Percentiles rank a stretch among this genome's conserved stretches.
These are phyloP conservation scores for Tachina lurida DNA, from an alignment of 2,888 invertebrate species.

Conservation along the genomic window DNA sequence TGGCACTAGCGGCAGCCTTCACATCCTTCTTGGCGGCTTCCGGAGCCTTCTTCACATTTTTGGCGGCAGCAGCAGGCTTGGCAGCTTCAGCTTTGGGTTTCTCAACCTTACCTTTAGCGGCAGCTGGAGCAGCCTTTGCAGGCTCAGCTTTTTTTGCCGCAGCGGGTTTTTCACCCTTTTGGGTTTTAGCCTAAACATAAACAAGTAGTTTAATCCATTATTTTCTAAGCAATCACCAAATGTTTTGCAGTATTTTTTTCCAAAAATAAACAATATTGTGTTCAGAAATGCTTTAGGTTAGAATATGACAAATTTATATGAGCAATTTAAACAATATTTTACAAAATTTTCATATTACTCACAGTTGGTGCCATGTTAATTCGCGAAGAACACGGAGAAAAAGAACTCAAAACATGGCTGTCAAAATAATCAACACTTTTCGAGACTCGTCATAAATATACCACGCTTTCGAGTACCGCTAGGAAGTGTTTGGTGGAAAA, in stretches of 20 bases:
- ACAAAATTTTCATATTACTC: conserved; percentile 75
- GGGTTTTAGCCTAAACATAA: conserved; percentile 80
- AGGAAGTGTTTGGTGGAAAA: conserved; percentile 39
- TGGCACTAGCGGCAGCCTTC: conserved; percentile 82
- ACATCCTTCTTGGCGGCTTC: conserved; percentile 81
- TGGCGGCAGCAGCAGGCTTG: conserved; percentile 80
- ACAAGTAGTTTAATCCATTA: conserved; percentile 50
- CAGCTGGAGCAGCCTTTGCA: conserved; percentile 76
- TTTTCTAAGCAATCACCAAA: conserved; percentile 57
- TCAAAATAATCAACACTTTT: conserved; percentile 64
- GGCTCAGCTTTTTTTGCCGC: conserved; percentile 81
- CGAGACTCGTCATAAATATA: conserved; percentile 48
- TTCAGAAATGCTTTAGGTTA: background rate
- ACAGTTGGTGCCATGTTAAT: conserved; percentile 83
- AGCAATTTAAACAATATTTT: conserved; percentile 47
- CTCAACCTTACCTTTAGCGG: conserved; percentile 82
- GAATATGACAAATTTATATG: background rate
- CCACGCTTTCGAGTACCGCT: background rate
- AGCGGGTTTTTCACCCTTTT: conserved; percentile 80
- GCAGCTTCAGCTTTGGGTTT: conserved; percentile 81
- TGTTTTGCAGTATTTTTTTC: conserved; percentile 12
- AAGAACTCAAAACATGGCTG: conserved; percentile 76
- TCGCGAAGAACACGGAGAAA: conserved; percentile 80
- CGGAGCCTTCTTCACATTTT: conserved; percentile 82
- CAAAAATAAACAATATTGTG: background rate